A percentile compares a stretch with the other conserved stretches of the same genome.
Conservation (phyloP, 2,888 invertebrate genomes). For the Apodemia hepburni region DNA sequence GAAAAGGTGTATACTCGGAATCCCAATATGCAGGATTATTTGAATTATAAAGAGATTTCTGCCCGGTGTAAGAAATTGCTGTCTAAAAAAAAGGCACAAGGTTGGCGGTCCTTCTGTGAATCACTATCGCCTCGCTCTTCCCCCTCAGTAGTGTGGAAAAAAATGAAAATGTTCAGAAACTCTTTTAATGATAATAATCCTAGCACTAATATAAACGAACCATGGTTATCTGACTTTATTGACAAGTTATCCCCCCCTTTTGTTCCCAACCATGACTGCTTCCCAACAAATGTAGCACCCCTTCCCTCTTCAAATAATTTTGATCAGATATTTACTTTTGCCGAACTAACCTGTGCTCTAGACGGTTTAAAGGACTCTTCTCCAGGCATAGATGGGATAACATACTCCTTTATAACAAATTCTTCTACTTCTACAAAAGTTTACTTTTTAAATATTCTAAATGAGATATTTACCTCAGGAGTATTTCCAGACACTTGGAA, state of each 20-base stretch:
- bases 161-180: not conserved
- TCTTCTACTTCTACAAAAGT: not conserved
- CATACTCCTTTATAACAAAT: not conserved
- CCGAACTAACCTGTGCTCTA: not conserved
- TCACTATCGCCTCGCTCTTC: no score
- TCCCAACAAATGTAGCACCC: not conserved
- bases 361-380: not conserved
- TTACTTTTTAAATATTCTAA: not conserved
- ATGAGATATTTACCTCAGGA: no score
- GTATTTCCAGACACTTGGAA: no score
- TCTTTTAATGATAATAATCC: not conserved
- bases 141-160: not conserved
- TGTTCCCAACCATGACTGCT: not conserved
- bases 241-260: not conserved
- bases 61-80: no score
- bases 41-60: no score
- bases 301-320: not conserved
- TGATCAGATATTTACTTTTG: not conserved
- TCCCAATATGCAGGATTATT: not conserved
- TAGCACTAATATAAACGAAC: not conserved
- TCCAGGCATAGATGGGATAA: not conserved
- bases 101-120: no score
- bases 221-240: not conserved
- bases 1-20: not conserved
- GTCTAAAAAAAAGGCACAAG: not conserved